Evolutionary conservation across 2,797 vertebrate species (phyloP).

Genomic region (Sandelia bainsii): DNA sequence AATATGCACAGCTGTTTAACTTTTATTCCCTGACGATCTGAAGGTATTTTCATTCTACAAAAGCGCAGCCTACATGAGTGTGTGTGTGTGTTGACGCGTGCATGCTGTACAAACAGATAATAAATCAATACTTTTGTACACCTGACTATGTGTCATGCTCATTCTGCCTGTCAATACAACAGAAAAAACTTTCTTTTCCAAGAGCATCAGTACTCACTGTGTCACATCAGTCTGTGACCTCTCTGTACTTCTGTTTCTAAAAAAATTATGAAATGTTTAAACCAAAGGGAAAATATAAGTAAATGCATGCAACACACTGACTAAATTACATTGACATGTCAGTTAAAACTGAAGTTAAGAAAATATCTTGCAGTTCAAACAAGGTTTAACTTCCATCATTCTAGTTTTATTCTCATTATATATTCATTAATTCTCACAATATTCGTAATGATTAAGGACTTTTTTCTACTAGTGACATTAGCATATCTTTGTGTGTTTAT

Average conservation of each 20-base stretch:
- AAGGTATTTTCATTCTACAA: neutral
- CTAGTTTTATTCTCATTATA: too few species aligned
- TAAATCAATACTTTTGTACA: slow-evolving; percentile 43
- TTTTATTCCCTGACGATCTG: neutral
- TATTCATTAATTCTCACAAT: too few species aligned
- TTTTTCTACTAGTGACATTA: neutral
- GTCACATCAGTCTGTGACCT: too few species aligned
- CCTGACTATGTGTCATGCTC: slow-evolving; percentile 3
- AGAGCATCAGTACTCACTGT: neutral
- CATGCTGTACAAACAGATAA: slow-evolving; percentile 26
- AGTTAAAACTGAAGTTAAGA: too few species aligned
- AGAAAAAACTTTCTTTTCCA: neutral
- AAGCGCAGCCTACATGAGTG: neutral
- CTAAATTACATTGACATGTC: too few species aligned
- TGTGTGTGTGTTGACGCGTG: neutral
- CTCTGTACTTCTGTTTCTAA: too few species aligned
- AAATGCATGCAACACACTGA: too few species aligned
- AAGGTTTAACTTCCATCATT: too few species aligned
- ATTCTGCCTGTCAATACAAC: slow-evolving; percentile 7
- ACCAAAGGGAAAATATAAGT: too few species aligned
- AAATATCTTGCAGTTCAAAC: too few species aligned
- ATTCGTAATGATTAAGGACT: too few species aligned
- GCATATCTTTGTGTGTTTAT: neutral
- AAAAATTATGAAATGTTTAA: too few species aligned
- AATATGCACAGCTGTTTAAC: neutral